Conservation (phyloP, 2,797 vertebrate genomes). For the Ptychobarbus kaznakovi region DNA sequence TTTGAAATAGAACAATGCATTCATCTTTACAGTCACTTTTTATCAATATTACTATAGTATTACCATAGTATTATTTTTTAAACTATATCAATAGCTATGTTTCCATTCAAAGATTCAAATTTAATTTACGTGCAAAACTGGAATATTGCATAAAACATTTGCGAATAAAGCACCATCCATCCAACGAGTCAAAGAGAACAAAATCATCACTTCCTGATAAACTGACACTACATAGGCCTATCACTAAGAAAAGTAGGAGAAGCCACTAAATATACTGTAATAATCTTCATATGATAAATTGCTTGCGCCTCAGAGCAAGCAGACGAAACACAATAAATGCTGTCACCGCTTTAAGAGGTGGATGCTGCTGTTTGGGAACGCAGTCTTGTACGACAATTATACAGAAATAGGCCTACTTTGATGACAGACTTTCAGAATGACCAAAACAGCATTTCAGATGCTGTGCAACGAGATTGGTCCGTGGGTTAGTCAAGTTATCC, state of each 20-base stretch:
- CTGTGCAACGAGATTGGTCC: not conserved
- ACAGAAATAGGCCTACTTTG: no score
- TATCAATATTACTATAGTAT: not conserved
- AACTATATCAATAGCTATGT: not conserved
- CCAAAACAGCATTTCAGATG: not conserved
- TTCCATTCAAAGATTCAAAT: not conserved
- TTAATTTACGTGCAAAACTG: not conserved
- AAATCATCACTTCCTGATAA: no score
- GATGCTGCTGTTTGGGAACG: not conserved
- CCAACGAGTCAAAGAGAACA: not conserved
- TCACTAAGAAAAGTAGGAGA: no score
- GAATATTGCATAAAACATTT: no score
- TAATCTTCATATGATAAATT: not conserved
- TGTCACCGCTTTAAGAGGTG: not conserved
- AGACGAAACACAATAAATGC: not conserved
- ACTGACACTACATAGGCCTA: no score
- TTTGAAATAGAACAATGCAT: not conserved
- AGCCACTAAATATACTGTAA: not conserved
- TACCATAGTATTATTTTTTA: not conserved
- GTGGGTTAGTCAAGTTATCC: not conserved
- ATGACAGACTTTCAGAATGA: not conserved
- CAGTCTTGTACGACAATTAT: not conserved
- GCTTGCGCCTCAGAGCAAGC: not conserved
- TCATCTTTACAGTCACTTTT: not conserved
- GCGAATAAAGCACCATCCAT: no score